Conservation (phyloP, 2,113 vertebrate genomes). For the Etia nguti region DNA sequence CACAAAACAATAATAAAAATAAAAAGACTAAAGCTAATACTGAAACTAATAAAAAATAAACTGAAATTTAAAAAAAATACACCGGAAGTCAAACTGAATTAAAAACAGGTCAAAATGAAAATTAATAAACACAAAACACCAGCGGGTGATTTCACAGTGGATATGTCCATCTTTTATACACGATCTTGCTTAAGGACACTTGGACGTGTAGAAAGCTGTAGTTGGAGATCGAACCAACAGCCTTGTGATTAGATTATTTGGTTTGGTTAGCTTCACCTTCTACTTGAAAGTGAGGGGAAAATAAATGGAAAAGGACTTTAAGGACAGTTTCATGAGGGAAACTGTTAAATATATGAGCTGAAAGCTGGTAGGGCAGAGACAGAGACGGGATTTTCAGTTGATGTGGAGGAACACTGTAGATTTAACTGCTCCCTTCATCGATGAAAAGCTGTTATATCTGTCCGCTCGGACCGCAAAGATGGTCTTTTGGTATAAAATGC, state of each 20-base stretch:
- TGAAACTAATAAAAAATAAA: rapidly evolving
- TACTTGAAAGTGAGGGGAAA: neutral
- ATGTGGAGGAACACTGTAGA: neutral
- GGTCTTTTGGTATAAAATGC: neutral
- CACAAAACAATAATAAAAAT: neutral
- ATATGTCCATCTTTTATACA: neutral
- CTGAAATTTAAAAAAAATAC: rapidly evolving
- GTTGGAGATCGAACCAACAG: neutral
- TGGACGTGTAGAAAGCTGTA: neutral
- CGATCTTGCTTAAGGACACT: neutral
- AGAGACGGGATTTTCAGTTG: neutral
- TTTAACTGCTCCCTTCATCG: rapidly evolving
- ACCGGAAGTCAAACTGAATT: neutral
- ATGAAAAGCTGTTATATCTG: neutral
- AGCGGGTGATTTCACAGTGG: neutral
- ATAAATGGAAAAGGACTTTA: neutral
- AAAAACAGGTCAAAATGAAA: neutral
- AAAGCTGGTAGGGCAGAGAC: neutral
- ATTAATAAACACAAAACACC: rapidly evolving
- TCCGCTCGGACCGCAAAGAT: neutral
- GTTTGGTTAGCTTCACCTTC: neutral
- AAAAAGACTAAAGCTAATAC: rapidly evolving
- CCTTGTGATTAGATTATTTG: rapidly evolving
- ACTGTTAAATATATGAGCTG: neutral
- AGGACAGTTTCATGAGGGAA: neutral